Evolutionary conservation across 2,797 vertebrate genomes (phyloP).

Genomic region (Apodemus agrarius): DNA sequence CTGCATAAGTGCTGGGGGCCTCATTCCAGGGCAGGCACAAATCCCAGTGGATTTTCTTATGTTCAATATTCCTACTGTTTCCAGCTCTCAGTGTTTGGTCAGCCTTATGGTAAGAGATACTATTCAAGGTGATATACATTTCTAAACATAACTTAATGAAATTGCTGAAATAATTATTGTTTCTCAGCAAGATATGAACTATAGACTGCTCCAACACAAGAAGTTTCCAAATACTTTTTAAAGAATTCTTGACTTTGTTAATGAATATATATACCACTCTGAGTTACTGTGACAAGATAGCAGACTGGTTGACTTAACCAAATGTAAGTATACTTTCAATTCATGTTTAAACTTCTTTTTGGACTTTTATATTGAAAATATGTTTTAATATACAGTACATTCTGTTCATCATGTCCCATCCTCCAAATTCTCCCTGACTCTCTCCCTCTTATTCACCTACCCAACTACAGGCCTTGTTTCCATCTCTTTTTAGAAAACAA

Average conservation of each 20-base stretch:
- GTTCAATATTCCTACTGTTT: neutral
- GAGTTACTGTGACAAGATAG: neutral
- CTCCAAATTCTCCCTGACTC: neutral
- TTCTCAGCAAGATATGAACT: neutral
- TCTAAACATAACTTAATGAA: neutral
- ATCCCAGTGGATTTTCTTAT: neutral
- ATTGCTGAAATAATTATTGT: neutral
- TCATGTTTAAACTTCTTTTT: neutral
- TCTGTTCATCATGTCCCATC: neutral
- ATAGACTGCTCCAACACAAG: neutral
- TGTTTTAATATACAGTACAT: neutral
- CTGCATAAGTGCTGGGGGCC: neutral
- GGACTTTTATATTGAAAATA: neutral
- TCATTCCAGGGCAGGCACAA: neutral
- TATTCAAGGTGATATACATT: neutral
- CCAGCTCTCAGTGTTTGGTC: neutral
- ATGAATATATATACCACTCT: neutral
- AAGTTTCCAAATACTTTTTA: neutral
- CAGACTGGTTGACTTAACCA: neutral
- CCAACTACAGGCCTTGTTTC: neutral
- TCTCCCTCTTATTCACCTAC: neutral
- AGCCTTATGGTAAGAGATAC: neutral
- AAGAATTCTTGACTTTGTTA: neutral
- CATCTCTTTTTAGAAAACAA: neutral
- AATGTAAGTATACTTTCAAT: neutral